Percentiles rank a stretch among this genome's conserved stretches.
Conservation (phyloP, 2,888 invertebrate species). For the Eumacrocentrus americanus region DNA sequence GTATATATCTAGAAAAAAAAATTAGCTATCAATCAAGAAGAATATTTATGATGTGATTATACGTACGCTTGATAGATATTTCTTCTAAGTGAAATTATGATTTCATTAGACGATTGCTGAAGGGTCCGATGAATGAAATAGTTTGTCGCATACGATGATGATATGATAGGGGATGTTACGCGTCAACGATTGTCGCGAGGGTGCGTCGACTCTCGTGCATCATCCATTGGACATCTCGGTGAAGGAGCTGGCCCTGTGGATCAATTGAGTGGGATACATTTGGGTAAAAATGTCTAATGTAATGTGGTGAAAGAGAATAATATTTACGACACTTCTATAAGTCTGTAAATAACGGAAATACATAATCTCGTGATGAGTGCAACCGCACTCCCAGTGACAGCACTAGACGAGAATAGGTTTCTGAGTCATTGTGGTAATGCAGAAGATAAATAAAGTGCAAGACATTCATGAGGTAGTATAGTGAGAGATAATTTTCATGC, state of each 20-base stretch:
- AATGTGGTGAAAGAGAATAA: background rate
- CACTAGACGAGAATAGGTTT: too few relatives aligned
- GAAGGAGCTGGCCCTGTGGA: background rate
- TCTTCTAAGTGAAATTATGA: conserved; percentile 46
- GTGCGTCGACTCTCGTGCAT: conserved; percentile 37
- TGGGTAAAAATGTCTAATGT: background rate
- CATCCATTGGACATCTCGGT: conserved; percentile 6
- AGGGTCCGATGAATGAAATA: conserved; percentile 39
- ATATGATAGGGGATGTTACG: conserved; percentile 39
- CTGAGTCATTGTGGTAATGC: background rate
- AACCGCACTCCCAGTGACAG: too few relatives aligned
- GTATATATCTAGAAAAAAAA: background rate
- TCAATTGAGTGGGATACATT: background rate
- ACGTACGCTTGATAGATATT: conserved; percentile 23
- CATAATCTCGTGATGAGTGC: background rate
- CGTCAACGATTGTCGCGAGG: conserved; percentile 21
- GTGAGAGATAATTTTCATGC: background rate
- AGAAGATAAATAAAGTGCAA: background rate
- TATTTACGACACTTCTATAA: too few relatives aligned
- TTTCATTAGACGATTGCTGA: conserved; percentile 42
- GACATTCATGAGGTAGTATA: background rate
- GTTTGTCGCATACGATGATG: conserved; percentile 39
- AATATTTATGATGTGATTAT: conserved; percentile 19
- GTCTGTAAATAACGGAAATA: too few relatives aligned
- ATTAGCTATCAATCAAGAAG: background rate